Conservation (phyloP, 1,140 invertebrate genomes). For the Drepana arcuata region DNA sequence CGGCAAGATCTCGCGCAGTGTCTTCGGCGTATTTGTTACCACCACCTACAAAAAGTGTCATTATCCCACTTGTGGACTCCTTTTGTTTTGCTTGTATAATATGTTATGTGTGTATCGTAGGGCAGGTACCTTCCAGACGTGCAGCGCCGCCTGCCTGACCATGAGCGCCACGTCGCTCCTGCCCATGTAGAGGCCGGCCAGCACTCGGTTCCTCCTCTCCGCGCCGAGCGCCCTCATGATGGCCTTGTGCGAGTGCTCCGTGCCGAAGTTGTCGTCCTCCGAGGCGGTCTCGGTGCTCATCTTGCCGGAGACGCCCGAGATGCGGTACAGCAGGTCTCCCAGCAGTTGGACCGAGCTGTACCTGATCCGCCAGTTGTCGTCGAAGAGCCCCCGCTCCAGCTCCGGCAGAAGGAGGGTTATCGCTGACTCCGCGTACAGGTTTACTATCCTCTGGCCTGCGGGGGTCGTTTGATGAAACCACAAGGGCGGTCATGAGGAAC, state of each 20-base stretch:
- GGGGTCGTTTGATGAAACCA: no score
- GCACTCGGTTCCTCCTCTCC: conserved; percentile 92
- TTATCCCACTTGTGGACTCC: background rate
- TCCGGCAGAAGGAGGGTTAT: conserved; percentile 95
- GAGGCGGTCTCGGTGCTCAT: conserved; percentile 98
- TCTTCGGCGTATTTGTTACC: conserved; percentile 96
- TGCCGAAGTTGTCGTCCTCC: conserved; percentile 99
- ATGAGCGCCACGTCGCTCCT: conserved; percentile 96
- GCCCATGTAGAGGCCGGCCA: conserved; percentile 98
- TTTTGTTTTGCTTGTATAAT: background rate
- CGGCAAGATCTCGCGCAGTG: conserved; percentile 96
- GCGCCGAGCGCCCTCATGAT: conserved; percentile 91
- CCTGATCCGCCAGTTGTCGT: conserved; percentile 98
- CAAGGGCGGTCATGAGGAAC: no score
- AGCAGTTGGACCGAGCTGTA: conserved; percentile 97
- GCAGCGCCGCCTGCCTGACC: conserved; percentile 96
- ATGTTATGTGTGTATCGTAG: background rate
- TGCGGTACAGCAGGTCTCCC: conserved; percentile 96
- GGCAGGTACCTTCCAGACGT: conserved; percentile 98
- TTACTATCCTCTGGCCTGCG: conserved; percentile 98
- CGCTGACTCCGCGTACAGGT: conserved; percentile 95
- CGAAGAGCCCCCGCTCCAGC: conserved; percentile 91
- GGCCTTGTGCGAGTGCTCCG: conserved; percentile 94
- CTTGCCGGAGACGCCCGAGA: conserved; percentile 98
- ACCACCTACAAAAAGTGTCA: conserved; percentile 76